Base-by-base conservation (phyloP, 2,113 vertebrate species). In the Burhinus bistriatus region DNA sequence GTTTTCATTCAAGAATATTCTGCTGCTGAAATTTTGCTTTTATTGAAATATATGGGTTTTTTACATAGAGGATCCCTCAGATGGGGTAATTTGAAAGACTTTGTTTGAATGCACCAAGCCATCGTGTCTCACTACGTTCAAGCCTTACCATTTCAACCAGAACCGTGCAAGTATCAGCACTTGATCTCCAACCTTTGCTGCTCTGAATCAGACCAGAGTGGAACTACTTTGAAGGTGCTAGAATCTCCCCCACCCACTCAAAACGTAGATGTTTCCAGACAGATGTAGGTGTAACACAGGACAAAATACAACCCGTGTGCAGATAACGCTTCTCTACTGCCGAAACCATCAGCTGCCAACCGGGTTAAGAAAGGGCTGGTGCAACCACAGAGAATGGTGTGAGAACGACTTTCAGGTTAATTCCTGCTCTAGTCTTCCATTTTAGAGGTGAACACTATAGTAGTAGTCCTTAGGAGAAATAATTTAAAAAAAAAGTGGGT, bases 51-150 rank as follows among this genome's bases (percentile, higher is more conserved):
- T 3, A 26, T 9, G 15, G 9, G 20, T 6, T 29, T 58, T 59
- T 66, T 45, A 51, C 34, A 18, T 0, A 54, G 8, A n/a, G 32
- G 42, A 78, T 44, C n/a, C 42, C 44, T 77, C 62, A 68, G 29
- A 44, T 0, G 9, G 68, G 52, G 5, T 11, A 10, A 57, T 26
- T 16, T 21, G 26, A n/a, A 65, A 52, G 34, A 34, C 38, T 49
- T 16, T n/a, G 27, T 34, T 47, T 20, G 9, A 38, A 36, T 5
- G n/a, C 5, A 49, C 26, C 55, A 66, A 86, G 38, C 15, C 66
- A 34, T 15, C 0, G 0, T 8, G 10, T 27, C 49, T 88, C 79
- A 32, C 27, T 52, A 3, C 1, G 0, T 32, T 66, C 52, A 34
- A 30, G 9, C 70, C 32, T 73, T 8, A 45, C 20, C 15, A 32